Conservation (phyloP, 2,888 invertebrate genomes). For the Pomacea canaliculata region DNA sequence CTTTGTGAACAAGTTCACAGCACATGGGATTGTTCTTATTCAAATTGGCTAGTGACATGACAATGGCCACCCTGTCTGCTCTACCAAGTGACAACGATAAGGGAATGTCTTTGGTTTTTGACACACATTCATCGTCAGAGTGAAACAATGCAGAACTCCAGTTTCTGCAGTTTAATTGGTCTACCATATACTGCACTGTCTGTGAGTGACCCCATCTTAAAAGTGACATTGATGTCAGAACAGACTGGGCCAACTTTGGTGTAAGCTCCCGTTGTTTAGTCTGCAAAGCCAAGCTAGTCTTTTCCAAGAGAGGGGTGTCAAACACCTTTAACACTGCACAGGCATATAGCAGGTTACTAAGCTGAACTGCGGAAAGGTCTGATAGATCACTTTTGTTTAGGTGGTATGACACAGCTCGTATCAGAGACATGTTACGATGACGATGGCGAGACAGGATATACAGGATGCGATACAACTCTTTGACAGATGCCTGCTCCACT, state of each 20-base stretch:
- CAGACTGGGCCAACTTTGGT: slow-evolving; percentile 10
- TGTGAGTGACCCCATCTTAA: slow-evolving; percentile 27
- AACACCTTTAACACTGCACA: slow-evolving; percentile 28
- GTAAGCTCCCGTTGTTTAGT: slow-evolving; percentile 14
- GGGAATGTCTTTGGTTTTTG: neutral
- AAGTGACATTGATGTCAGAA: slow-evolving; percentile 26
- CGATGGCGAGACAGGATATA: slow-evolving; percentile 32
- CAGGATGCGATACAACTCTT: slow-evolving; percentile 34
- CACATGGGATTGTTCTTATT: slow-evolving; percentile 14
- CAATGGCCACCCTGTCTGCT: slow-evolving; percentile 21
- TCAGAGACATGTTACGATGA: slow-evolving; percentile 34
- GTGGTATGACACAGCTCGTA: slow-evolving; percentile 33
- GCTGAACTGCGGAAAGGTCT: slow-evolving; percentile 27
- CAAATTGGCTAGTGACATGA: slow-evolving; percentile 29
- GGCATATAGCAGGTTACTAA: slow-evolving; percentile 33
- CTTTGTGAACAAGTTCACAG: neutral
- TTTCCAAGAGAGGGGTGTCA: slow-evolving; percentile 28
- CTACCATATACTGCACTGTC: slow-evolving; percentile 24
- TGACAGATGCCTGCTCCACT: slow-evolving; percentile 30
- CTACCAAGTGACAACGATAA: slow-evolving; percentile 7
- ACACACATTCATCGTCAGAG: neutral
- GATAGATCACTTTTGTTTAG: slow-evolving; percentile 28
- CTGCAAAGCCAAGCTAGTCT: slow-evolving; percentile 14
- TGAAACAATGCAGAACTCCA: neutral
- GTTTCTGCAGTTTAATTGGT: slow-evolving; percentile 9